Conservation (phyloP, 1,140 invertebrate species). For the Heliconius hermathena region DNA sequence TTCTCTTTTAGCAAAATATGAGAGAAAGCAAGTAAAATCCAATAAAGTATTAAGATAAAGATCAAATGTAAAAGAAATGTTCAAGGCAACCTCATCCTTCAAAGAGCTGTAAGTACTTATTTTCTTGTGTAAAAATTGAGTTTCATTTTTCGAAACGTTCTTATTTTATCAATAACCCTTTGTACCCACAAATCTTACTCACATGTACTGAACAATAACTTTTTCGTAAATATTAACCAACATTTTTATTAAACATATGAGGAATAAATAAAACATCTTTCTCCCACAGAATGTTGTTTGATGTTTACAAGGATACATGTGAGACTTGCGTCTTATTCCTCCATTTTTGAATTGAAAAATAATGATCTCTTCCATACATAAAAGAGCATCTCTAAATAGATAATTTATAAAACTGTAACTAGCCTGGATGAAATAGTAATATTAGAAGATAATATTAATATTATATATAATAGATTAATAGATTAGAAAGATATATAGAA, state of each 20-base stretch:
- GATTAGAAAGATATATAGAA: no score
- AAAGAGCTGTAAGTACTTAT: background rate
- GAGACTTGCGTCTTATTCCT: background rate
- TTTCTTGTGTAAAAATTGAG: background rate
- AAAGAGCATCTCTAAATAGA: no score
- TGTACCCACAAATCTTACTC: background rate
- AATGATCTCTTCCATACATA: background rate
- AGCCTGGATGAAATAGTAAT: no score
- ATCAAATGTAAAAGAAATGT: conserved; percentile 32
- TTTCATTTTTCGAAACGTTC: background rate
- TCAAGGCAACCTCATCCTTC: conserved; percentile 16
- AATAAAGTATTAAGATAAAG: conserved; percentile 17
- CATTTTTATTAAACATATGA: background rate
- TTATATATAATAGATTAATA: no score
- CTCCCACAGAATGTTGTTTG: background rate
- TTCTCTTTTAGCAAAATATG: background rate
- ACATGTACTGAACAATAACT: background rate
- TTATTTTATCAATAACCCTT: background rate
- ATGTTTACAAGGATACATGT: background rate
- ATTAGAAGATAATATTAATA: no score
- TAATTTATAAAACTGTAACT: no score
- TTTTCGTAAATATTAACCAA: background rate
- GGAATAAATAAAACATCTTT: background rate
- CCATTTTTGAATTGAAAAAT: background rate
- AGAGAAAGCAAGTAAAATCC: background rate